Evolutionary conservation across 2,888 invertebrate species (phyloP).

Genomic region (Muscina levida): DNA sequence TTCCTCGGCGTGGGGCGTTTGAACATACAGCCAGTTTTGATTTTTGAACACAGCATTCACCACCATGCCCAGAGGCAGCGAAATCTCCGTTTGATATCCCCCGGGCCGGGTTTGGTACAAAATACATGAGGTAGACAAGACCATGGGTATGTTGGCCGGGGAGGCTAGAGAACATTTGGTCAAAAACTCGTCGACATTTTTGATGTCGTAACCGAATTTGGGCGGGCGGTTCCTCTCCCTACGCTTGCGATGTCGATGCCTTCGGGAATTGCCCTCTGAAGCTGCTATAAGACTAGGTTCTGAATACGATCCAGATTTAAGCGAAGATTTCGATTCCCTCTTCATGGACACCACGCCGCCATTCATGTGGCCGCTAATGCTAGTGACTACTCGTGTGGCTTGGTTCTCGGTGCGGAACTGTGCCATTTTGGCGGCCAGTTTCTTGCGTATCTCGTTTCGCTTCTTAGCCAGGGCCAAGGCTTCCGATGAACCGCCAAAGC

Average conservation of each 20-base stretch:
- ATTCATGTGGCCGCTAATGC: constrained; percentile 52
- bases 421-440: constrained; percentile 70
- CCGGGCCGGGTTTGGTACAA: constrained; percentile 87
- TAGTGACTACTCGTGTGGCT: constrained; percentile 53
- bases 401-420: constrained; percentile 54
- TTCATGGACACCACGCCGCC: constrained; percentile 66
- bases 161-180: constrained; percentile 89
- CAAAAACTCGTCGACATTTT: constrained; percentile 89
- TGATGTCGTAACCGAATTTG: constrained; percentile 88
- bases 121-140: constrained; percentile 87
- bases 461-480: constrained; percentile 74
- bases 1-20: constrained; percentile 91
- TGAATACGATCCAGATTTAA: constrained; percentile 77
- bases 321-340: constrained; percentile 70
- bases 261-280: constrained; percentile 75
- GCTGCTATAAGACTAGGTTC: constrained; percentile 78
- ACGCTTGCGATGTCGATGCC: constrained; percentile 78
- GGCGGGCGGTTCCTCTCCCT: constrained; percentile 77
- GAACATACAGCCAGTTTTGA: constrained; percentile 91
- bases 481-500: constrained; percentile 70
- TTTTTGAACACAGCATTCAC: constrained; percentile 93
- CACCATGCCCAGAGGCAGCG: constrained; percentile 89
- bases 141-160: constrained; percentile 92
- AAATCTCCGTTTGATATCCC: constrained; percentile 85
- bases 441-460: constrained; percentile 76